Evolutionary conservation across 2,888 invertebrate species (phyloP), one percentile per base, ranked within the genome.

Genomic region (Cosmopolites sordidus): DNA sequence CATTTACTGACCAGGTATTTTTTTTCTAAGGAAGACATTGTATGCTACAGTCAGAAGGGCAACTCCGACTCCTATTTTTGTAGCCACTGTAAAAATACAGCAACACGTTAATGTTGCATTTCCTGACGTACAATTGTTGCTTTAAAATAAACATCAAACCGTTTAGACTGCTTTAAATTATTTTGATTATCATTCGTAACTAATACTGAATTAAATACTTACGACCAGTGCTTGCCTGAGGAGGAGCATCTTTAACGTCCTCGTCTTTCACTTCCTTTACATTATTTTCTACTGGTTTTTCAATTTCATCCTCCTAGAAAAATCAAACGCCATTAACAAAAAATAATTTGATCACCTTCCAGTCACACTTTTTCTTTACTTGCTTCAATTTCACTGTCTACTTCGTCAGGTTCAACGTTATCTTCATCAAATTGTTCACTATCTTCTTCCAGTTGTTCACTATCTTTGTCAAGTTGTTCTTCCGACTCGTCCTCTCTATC

Each of bases 41-140:
- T 89, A 87, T 69, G 90, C 90, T 74, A 89, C 89, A 74, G 85
- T 81, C 76, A 89, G 83, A 74, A 91, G 82, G 71, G 89, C 88
- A 75, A 87, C 82, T 74, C 91, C 91, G 76, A 91, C 86, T 75
- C 83, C 83, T 79, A 90, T 80, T 81, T 89, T 91, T 79, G 89
- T 84, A 77, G 86, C 85, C 83, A 89, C 90, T 90, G 87, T 74
- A 89, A 88, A 82, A 84, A 58, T 41, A 58, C 22, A 33, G 12
- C 16, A 16, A 41, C 12, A 8, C 8, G 18, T 40, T 47, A 30
- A 45, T 30, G n/a, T 16, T 69, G 73, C 72, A 73, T 74, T 74
- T 75, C 74, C 73, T 72, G 73, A 73, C 69, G 72, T 68, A 72
- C 71, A 71, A 8, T 22, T 22, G 8, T 22, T 8, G 8, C 22